These are phyloP conservation scores for Acleris sparsana DNA, from an alignment of 2,888 invertebrate species.

Conservation along the genomic window DNA sequence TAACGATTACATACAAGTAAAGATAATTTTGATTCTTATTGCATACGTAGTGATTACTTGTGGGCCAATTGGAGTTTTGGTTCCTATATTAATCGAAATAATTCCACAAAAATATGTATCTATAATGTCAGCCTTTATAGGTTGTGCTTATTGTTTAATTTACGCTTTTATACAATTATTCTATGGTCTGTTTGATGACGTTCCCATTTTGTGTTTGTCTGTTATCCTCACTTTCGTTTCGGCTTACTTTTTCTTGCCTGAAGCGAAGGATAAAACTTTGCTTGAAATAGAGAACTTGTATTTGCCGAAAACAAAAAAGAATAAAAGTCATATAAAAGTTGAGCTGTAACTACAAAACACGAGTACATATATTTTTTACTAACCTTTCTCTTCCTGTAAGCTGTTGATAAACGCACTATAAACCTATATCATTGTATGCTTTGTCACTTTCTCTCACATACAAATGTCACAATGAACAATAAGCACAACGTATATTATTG, in stretches of 20 bases:
- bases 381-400: no score
- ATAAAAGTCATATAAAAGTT: neutral
- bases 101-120: constrained; percentile 2
- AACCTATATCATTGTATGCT: no score
- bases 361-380: no score
- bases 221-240: neutral
- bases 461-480: no score
- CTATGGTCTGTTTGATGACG: neutral
- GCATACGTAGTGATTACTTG: neutral
- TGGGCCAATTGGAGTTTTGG: neutral
- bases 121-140: neutral
- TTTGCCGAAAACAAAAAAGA: neutral
- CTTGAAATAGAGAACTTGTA: constrained; percentile 1
- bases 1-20: neutral
- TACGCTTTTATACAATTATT: no score
- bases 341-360: neutral
- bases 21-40: neutral
- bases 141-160: no score
- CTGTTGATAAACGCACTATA: no score
- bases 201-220: neutral
- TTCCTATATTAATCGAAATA: constrained; percentile 3
- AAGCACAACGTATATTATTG: no score
- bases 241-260: neutral
- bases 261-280: neutral
- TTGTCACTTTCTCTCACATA: no score